These are phyloP conservation scores for Xestia rhomboidea DNA, from an alignment of 2,888 invertebrate genomes.

Conservation along the genomic window DNA sequence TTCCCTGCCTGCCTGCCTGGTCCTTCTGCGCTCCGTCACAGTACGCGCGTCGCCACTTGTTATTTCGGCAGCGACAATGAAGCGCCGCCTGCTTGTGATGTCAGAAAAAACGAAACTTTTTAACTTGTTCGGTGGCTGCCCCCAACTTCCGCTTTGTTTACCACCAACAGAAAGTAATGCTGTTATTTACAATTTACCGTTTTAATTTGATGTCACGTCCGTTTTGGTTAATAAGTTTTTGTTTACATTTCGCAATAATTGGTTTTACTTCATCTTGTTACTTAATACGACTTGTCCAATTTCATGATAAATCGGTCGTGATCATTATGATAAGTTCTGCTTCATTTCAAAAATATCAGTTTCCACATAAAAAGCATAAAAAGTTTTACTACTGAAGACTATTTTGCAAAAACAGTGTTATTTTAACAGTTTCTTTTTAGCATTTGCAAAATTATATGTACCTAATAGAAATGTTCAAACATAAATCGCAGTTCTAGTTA, in stretches of 20 bases:
- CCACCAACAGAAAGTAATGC: slow-evolving; percentile 36
- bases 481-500: neutral
- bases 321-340: neutral
- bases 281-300: neutral
- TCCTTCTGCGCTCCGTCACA: neutral
- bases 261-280: neutral
- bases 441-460: too few relatives aligned
- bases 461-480: neutral
- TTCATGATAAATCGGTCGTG: neutral
- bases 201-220: slow-evolving; percentile 26
- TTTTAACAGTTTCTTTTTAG: neutral
- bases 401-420: neutral
- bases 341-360: neutral
- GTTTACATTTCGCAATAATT: neutral
- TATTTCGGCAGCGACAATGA: slow-evolving; percentile 63
- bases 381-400: neutral
- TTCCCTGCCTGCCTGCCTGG: too few relatives aligned
- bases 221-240: slow-evolving; percentile 8
- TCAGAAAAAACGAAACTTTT: slow-evolving; percentile 56
- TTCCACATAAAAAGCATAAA: neutral
- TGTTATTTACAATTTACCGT: slow-evolving; percentile 46
- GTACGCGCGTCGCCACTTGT: slow-evolving; percentile 11
- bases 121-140: slow-evolving; percentile 54
- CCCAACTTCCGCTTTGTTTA: slow-evolving; percentile 38
- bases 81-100: slow-evolving; percentile 59